Evolutionary conservation across 1,140 invertebrate genomes (phyloP).

Genomic region (Drosophila dunni): DNA sequence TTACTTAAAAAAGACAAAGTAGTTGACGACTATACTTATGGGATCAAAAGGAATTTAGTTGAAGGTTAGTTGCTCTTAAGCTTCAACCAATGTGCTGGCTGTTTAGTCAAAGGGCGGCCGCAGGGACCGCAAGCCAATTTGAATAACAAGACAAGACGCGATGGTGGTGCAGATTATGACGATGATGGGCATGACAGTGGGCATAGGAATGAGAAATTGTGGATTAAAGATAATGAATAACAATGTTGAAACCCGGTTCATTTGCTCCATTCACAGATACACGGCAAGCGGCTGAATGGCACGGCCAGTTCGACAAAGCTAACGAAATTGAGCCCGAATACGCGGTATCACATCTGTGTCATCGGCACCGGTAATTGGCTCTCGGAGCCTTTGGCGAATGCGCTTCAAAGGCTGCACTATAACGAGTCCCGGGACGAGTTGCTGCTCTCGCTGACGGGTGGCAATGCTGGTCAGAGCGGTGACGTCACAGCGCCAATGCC

Average conservation of each 20-base stretch:
- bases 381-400: conserved; percentile 85
- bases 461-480: not conserved
- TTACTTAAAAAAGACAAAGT: too few species aligned
- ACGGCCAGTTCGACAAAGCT: conserved; percentile 90
- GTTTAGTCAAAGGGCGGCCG: conserved; percentile 26
- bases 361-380: conserved; percentile 91
- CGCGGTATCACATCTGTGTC: conserved; percentile 93
- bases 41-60: not conserved
- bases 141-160: conserved; percentile 34
- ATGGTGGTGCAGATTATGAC: not conserved
- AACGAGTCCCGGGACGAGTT: conserved; percentile 81
- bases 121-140: conserved; percentile 31
- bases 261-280: conserved; percentile 86
- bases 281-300: conserved; percentile 89
- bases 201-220: conserved; percentile 8
- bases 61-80: not conserved
- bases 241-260: conserved; percentile 53
- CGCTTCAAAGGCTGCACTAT: conserved; percentile 83
- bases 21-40: too few species aligned
- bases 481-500: conserved; percentile 40
- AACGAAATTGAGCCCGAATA: conserved; percentile 90
- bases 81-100: conserved; percentile 14
- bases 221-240: conserved; percentile 36
- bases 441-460: conserved; percentile 9
- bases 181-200: not conserved